These are phyloP conservation scores for Tupaia chinensis DNA, from an alignment of 2,113 vertebrate species.

Conservation along the genomic window DNA sequence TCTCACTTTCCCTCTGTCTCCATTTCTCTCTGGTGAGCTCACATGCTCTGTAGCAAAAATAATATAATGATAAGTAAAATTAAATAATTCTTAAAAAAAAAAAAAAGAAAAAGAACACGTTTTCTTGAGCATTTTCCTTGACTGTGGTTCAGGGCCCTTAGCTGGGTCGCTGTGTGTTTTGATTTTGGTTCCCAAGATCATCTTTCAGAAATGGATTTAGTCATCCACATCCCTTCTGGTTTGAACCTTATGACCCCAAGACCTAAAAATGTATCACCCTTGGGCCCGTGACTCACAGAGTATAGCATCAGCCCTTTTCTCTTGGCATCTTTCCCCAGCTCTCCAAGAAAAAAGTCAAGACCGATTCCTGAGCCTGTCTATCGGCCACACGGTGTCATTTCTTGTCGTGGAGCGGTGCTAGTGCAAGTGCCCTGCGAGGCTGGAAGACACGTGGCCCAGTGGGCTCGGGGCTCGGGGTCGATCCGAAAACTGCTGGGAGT, in stretches of 20 bases:
- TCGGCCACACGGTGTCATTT: neutral
- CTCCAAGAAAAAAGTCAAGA: neutral
- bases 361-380: neutral
- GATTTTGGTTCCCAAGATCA: neutral
- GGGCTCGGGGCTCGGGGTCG: too few species aligned
- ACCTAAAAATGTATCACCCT: neutral
- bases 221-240: neutral
- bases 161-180: accelerated
- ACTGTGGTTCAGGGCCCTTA: neutral
- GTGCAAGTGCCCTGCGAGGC: too few species aligned
- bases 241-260: neutral
- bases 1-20: too few species aligned
- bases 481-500: too few species aligned
- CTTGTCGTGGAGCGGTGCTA: too few species aligned
- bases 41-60: too few species aligned
- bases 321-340: neutral
- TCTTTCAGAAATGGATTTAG: neutral
- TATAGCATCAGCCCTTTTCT: neutral
- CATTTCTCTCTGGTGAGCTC: too few species aligned
- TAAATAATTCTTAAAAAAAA: too few species aligned
- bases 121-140: neutral
- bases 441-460: too few species aligned
- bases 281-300: neutral
- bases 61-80: too few species aligned
- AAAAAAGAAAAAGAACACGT: too few species aligned